Conservation (phyloP, 1,140 invertebrate genomes). For the Drosophila insularis region DNA sequence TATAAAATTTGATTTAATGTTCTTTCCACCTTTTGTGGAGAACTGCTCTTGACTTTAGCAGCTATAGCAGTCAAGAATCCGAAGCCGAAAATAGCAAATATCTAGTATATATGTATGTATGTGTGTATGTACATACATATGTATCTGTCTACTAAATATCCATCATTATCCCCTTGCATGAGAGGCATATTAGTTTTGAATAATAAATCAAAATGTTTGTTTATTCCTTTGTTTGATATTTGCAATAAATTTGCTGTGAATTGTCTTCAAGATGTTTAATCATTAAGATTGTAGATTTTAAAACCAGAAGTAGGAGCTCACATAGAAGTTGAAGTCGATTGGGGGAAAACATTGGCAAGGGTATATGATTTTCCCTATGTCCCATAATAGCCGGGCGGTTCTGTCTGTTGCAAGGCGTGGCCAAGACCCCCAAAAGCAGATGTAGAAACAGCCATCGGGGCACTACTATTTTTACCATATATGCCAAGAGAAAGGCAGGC, state of each 20-base stretch:
- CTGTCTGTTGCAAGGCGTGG: constrained; percentile 20
- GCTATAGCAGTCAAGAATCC: not conserved
- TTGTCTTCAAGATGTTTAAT: too few relatives aligned
- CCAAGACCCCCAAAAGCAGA: constrained; percentile 21
- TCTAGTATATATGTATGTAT: not conserved
- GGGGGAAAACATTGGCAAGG: not conserved
- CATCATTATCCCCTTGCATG: not conserved
- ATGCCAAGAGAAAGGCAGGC: not conserved
- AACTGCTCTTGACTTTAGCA: not conserved
- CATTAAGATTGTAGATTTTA: too few relatives aligned
- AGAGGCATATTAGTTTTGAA: not conserved
- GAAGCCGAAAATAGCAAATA: not conserved
- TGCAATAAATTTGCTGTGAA: too few relatives aligned
- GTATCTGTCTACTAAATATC: not conserved
- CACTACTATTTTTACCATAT: constrained; percentile 4
- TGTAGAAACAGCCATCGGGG: constrained; percentile 12
- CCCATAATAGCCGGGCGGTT: not conserved
- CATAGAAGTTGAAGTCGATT: too few relatives aligned
- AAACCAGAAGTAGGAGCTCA: too few relatives aligned
- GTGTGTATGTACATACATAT: not conserved
- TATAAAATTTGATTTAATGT: not conserved
- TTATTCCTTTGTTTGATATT: too few relatives aligned
- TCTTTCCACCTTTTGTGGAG: not conserved
- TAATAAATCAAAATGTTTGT: too few relatives aligned
- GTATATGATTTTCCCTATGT: not conserved